Percentiles rank a stretch among this genome's conserved stretches.
phyloP scores from a whole-genome alignment of 2,113 vertebrate genomes.

The Scopus umbretta region DNA sequence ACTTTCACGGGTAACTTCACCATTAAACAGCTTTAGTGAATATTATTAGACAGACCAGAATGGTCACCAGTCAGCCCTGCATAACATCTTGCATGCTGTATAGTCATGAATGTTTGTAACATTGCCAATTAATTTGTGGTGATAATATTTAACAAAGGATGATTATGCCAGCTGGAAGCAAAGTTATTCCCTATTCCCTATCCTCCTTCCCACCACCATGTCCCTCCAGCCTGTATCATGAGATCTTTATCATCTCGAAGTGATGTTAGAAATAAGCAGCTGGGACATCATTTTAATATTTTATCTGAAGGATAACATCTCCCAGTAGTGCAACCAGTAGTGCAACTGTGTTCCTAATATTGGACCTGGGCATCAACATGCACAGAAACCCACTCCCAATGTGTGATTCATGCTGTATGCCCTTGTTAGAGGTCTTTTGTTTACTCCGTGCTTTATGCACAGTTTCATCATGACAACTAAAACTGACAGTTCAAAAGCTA shows the following conservation, averaged over 20 bases:
- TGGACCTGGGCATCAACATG: not conserved
- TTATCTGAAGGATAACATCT: not conserved
- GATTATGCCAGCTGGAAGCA: conserved; percentile 21
- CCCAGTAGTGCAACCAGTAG: not conserved
- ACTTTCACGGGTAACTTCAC: not conserved
- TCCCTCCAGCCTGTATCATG: not conserved
- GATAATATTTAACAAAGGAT: conserved; percentile 19
- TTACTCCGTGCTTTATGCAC: not conserved
- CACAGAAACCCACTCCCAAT: not conserved
- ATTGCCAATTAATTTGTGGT: conserved; percentile 4
- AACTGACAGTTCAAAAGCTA: not conserved
- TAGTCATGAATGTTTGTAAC: not conserved
- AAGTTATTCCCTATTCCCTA: not conserved
- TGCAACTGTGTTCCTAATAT: too few species aligned
- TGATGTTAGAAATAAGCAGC: not conserved
- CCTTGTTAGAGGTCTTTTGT: not conserved
- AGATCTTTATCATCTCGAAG: conserved; percentile 21
- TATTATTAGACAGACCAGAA: not conserved
- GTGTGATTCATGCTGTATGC: not conserved
- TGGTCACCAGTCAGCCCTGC: not conserved
- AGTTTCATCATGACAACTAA: not conserved
- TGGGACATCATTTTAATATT: not conserved
- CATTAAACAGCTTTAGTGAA: not conserved
- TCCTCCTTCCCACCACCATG: not conserved
- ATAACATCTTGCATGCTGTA: not conserved